Conservation (phyloP, 2,797 vertebrate species). For the Chrysocyon brachyurus region DNA sequence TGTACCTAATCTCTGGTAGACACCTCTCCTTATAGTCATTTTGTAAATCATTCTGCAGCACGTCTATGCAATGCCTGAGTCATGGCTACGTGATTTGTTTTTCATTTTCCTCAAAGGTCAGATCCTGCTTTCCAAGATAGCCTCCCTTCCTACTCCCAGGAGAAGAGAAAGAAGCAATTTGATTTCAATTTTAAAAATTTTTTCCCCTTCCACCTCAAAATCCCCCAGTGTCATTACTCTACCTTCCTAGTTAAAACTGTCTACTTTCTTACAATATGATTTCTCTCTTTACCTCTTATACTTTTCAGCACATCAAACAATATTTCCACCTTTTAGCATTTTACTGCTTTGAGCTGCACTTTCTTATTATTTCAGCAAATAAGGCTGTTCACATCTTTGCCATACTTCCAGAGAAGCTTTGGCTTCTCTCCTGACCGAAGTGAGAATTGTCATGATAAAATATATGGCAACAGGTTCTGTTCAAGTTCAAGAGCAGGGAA, state of each 20-base stretch:
- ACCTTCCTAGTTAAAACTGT: neutral
- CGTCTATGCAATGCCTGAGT: rapidly evolving
- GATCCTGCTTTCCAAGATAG: neutral
- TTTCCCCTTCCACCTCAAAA: neutral
- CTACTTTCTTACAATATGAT: neutral
- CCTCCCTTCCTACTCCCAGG: neutral
- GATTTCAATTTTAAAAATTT: neutral
- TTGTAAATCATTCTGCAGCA: neutral
- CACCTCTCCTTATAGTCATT: neutral
- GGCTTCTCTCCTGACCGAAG: neutral
- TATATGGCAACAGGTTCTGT: neutral
- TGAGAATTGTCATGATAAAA: slow-evolving; percentile 17
- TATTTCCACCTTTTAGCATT: neutral
- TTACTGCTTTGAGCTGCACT: neutral
- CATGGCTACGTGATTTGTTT: neutral
- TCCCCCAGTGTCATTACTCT: neutral
- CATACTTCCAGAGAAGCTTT: slow-evolving; percentile 25
- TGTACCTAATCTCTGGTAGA: neutral
- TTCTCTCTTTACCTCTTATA: neutral
- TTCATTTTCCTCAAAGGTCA: neutral
- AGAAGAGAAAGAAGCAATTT: neutral
- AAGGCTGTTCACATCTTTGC: neutral
- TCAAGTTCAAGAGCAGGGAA: slow-evolving; percentile 1
- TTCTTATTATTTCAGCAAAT: neutral
- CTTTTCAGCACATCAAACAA: neutral